Conservation (phyloP, 2,113 vertebrate species). For the Pteruthius melanotis region DNA sequence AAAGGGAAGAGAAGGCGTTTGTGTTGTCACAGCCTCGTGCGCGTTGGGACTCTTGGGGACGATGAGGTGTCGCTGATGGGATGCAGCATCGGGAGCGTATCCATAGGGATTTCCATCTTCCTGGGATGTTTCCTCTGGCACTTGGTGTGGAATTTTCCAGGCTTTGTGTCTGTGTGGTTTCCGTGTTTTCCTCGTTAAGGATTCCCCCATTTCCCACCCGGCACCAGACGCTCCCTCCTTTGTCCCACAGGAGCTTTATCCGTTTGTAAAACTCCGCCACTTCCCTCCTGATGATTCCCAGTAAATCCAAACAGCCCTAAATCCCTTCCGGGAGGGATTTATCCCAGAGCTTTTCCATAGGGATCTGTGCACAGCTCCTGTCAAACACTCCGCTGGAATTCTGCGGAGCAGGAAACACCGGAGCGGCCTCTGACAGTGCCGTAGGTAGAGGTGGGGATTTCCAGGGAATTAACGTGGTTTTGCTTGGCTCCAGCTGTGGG, state of each 20-base stretch:
- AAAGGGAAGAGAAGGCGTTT: accelerated
- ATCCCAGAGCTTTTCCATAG: background rate
- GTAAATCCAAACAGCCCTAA: background rate
- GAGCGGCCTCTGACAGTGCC: background rate
- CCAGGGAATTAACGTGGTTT: background rate
- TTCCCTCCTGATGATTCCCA: accelerated
- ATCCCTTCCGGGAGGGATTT: no score
- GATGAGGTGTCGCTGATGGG: accelerated
- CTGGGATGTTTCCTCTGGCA: background rate
- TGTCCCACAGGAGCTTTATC: background rate
- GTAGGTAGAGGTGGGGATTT: background rate
- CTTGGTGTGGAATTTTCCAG: background rate
- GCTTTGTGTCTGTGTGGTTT: background rate
- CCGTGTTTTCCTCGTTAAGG: background rate
- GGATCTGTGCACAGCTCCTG: background rate
- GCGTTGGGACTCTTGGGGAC: accelerated
- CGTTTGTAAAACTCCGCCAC: background rate
- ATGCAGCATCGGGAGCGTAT: accelerated
- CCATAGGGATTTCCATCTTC: background rate
- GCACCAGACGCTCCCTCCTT: background rate
- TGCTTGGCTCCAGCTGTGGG: accelerated
- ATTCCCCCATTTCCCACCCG: background rate
- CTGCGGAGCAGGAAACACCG: background rate
- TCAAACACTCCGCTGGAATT: background rate
- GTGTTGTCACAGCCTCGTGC: background rate